Percentiles rank a stretch among this genome's conserved stretches.
phyloP scores from a whole-genome alignment of 2,113 vertebrate species.

The Caloenas nicobarica region DNA sequence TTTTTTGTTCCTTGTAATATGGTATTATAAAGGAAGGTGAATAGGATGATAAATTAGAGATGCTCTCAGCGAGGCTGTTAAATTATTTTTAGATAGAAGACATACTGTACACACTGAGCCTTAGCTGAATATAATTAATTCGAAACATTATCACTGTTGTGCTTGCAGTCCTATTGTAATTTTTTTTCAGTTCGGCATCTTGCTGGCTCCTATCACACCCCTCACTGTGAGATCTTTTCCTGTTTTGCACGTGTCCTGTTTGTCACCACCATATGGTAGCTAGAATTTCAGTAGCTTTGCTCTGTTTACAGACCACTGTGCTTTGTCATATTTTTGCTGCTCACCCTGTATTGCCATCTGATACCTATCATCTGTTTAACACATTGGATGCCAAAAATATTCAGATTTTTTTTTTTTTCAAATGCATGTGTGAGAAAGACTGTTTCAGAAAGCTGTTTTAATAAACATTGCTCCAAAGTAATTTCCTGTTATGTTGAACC shows the following conservation, averaged over 20 bases:
- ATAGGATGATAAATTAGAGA: slow-evolving; percentile 60
- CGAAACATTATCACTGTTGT: slow-evolving; percentile 53
- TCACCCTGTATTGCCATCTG: slow-evolving; percentile 26
- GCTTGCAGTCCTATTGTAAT: slow-evolving; percentile 33
- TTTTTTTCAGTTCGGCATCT: slow-evolving; percentile 22
- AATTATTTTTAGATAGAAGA: slow-evolving; percentile 74
- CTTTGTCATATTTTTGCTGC: slow-evolving; percentile 48
- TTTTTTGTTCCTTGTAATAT: slow-evolving; percentile 47
- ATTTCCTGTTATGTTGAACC: slow-evolving; percentile 38
- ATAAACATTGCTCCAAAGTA: slow-evolving; percentile 12
- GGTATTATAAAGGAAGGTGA: slow-evolving; percentile 57
- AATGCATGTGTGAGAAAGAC: background rate
- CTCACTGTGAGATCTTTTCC: slow-evolving; percentile 46
- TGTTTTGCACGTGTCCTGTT: slow-evolving; percentile 40
- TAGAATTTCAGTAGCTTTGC: slow-evolving; percentile 4
- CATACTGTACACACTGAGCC: slow-evolving; percentile 65
- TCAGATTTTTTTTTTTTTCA: background rate
- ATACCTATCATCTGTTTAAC: slow-evolving; percentile 40
- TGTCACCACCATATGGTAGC: slow-evolving; percentile 44
- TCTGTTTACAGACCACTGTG: slow-evolving; percentile 53
- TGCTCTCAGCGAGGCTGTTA: slow-evolving; percentile 50
- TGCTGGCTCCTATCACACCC: background rate
- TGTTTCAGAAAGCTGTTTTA: slow-evolving; percentile 35
- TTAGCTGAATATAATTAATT: slow-evolving; percentile 68
- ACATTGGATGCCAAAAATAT: slow-evolving; percentile 14